Percentiles rank a stretch among this genome's conserved stretches.
Conservation (phyloP, 2,113 vertebrate genomes). For the Zosterops pallidus region DNA sequence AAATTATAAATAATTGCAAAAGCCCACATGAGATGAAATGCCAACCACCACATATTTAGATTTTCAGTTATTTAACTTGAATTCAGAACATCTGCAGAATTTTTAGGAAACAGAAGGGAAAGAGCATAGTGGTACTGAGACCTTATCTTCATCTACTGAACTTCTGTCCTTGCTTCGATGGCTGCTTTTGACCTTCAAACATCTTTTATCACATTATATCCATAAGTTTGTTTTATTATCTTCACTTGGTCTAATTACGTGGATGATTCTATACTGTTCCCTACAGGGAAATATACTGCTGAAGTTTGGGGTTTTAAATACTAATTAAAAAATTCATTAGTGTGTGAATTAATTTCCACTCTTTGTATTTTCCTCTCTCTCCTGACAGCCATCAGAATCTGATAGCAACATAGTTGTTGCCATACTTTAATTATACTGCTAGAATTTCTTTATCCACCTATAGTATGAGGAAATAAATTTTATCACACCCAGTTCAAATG, state of each 20-base stretch:
- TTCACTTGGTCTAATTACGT: slow-evolving; percentile 73
- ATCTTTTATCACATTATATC: slow-evolving; percentile 42
- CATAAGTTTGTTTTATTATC: slow-evolving; percentile 73
- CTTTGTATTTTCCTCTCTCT: slow-evolving; percentile 61
- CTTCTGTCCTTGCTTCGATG: slow-evolving; percentile 34
- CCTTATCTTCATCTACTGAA: background rate
- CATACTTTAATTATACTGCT: slow-evolving; percentile 48
- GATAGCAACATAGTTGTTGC: slow-evolving; percentile 50
- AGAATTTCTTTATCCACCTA: background rate
- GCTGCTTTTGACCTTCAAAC: slow-evolving; percentile 67
- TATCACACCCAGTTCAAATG: background rate
- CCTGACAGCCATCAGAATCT: slow-evolving; percentile 62
- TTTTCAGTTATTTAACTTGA: slow-evolving; percentile 8
- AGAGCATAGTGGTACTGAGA: background rate
- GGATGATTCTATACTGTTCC: slow-evolving; percentile 66
- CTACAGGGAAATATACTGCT: slow-evolving; percentile 69
- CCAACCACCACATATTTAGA: background rate
- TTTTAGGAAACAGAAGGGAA: background rate
- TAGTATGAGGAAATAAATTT: background rate
- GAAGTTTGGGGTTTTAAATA: slow-evolving; percentile 73
- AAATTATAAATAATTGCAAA: slow-evolving; percentile 26
- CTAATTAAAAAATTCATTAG: slow-evolving; percentile 83
- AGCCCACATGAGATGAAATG: background rate
- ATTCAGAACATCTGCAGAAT: background rate
- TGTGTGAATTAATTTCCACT: slow-evolving; percentile 74